Percentiles rank a stretch among this genome's conserved stretches.
Evolutionary conservation across 2,797 vertebrate species (phyloP).

Genomic region (Sebastolobus alascanus): DNA sequence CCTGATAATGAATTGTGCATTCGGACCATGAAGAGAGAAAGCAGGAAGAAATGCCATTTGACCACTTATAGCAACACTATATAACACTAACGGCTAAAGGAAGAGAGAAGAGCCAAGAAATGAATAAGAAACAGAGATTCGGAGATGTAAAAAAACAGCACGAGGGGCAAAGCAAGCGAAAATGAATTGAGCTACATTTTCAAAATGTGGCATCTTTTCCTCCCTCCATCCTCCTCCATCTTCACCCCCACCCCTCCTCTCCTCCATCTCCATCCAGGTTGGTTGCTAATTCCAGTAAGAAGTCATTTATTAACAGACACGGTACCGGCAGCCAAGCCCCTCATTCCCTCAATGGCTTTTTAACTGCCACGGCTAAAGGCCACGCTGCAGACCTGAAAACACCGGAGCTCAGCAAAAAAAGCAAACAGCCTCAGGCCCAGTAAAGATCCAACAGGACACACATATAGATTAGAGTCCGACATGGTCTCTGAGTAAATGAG

Average conservation of each 20-base stretch:
- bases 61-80: too few species aligned
- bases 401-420: conserved; percentile 64
- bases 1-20: background rate
- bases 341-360: conserved; percentile 79
- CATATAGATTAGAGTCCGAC: background rate
- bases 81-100: background rate
- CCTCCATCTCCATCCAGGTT: conserved; percentile 52
- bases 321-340: conserved; percentile 56
- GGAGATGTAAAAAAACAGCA: background rate
- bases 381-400: conserved; percentile 52
- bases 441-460: background rate
- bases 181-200: background rate
- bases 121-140: too few species aligned
- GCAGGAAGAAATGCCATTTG: background rate
- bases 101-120: too few species aligned
- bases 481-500: background rate
- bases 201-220: background rate
- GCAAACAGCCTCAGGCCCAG: conserved; percentile 26
- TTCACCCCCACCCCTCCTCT: background rate
- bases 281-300: conserved; percentile 82
- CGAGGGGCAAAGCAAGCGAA: background rate
- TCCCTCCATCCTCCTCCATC: background rate
- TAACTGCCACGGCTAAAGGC: conserved; percentile 66
- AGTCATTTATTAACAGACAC: conserved; percentile 79
- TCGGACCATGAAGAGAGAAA: background rate